phyloP scores from a whole-genome alignment of 2,888 invertebrate genomes.

The Fragum sueziense region DNA sequence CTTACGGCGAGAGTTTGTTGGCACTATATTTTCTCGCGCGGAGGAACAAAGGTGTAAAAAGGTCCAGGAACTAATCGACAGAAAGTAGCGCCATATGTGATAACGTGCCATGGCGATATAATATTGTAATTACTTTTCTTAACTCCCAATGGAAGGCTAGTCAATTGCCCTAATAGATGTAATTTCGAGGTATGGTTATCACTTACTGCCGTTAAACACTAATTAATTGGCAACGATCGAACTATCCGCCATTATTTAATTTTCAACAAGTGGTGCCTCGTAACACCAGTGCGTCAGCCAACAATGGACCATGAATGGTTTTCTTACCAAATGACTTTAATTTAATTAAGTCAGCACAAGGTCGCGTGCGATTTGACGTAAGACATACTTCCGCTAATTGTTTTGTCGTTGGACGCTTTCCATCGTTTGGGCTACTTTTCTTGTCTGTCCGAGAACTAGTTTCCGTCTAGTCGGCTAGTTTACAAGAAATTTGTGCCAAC shows the following conservation, averaged over 20 bases:
- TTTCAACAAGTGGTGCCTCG: constrained; percentile 36
- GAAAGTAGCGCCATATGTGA: constrained; percentile 54
- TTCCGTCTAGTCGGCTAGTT: too few relatives aligned
- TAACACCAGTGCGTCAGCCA: neutral
- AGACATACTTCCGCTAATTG: constrained; percentile 7
- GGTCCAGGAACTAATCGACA: constrained; percentile 59
- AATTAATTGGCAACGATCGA: constrained; percentile 53
- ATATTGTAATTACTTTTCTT: constrained; percentile 63
- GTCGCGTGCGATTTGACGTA: constrained; percentile 12
- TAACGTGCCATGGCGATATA: constrained; percentile 58
- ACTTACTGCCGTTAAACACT: constrained; percentile 59
- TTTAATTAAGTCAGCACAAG: constrained; percentile 5
- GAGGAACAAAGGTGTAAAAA: constrained; percentile 46
- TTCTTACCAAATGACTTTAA: constrained; percentile 26
- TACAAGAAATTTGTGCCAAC: too few relatives aligned
- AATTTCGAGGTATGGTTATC: constrained; percentile 60
- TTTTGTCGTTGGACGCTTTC: neutral
- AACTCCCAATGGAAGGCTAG: constrained; percentile 54
- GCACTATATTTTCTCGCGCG: constrained; percentile 40
- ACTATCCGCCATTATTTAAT: constrained; percentile 44
- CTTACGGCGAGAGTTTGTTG: constrained; percentile 24
- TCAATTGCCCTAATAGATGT: constrained; percentile 63
- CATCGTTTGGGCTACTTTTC: too few relatives aligned
- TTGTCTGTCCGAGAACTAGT: too few relatives aligned
- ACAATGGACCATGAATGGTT: neutral